These are phyloP conservation scores for Caranx melampygus DNA, from an alignment of 2,113 vertebrate species.

Conservation along the genomic window DNA sequence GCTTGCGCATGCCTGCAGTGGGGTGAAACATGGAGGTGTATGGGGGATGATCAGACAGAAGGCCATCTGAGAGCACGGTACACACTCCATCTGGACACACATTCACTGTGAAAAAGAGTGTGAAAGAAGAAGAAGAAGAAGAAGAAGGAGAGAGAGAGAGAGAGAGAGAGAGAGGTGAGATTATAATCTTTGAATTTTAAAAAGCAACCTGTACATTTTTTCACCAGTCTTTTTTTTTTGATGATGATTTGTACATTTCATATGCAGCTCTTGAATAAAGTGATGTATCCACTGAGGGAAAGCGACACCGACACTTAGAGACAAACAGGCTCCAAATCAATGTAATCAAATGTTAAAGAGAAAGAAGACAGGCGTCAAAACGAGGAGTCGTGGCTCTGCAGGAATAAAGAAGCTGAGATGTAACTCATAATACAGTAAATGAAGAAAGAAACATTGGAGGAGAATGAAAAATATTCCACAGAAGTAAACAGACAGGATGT, in stretches of 20 bases:
- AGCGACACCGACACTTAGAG: neutral
- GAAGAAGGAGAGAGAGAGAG: slow-evolving; percentile 56
- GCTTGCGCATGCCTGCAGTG: slow-evolving; percentile 37
- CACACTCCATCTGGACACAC: slow-evolving; percentile 79
- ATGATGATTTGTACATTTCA: slow-evolving; percentile 9
- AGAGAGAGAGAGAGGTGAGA: slow-evolving; percentile 49
- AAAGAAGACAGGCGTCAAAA: too few species aligned
- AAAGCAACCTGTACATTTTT: slow-evolving; percentile 49
- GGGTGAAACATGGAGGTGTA: slow-evolving; percentile 70
- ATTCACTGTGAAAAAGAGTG: slow-evolving; percentile 71
- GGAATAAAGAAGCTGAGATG: too few species aligned
- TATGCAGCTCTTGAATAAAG: neutral
- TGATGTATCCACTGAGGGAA: neutral
- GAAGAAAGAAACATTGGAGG: neutral
- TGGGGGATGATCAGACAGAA: slow-evolving; percentile 71
- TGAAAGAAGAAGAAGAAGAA: slow-evolving; percentile 62
- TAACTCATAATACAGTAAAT: too few species aligned
- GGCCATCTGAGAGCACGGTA: slow-evolving; percentile 66
- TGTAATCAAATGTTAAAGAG: neutral
- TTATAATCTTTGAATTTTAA: slow-evolving; percentile 55
- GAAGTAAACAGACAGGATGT: neutral
- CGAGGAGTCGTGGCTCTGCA: too few species aligned
- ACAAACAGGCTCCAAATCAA: neutral
- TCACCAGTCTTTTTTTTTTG: slow-evolving; percentile 4
- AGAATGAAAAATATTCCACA: too few species aligned